Percentiles rank a stretch among this genome's conserved stretches.
These are phyloP conservation scores for Leptopilina clavipes DNA, from an alignment of 1,140 invertebrate genomes.

Conservation along the genomic window DNA sequence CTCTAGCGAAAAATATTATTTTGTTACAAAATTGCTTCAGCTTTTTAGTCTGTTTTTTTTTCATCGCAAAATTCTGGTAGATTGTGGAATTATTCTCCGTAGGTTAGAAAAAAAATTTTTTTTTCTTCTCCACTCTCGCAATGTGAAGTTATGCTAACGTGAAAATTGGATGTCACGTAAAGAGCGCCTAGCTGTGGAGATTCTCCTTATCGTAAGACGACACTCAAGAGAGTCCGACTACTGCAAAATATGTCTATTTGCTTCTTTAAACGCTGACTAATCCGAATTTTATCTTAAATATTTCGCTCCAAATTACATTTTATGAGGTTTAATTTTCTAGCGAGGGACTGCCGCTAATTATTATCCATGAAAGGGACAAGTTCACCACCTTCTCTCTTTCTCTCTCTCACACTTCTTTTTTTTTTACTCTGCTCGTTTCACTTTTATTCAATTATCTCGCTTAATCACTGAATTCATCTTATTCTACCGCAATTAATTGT, in stretches of 20 bases:
- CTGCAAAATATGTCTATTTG: slow-evolving; percentile 34
- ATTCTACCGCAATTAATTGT: background rate
- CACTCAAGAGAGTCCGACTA: slow-evolving; percentile 7
- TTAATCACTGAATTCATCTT: background rate
- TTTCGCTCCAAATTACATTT: slow-evolving; percentile 2
- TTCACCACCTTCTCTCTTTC: background rate
- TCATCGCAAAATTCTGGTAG: background rate
- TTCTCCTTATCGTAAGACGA: slow-evolving; percentile 31
- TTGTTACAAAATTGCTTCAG: too few relatives aligned
- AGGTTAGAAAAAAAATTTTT: background rate
- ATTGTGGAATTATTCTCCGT: background rate
- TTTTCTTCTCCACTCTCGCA: background rate
- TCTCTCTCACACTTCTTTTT: background rate
- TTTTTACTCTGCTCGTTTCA: background rate
- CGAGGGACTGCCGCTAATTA: background rate
- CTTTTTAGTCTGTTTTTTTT: background rate
- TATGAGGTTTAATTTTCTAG: background rate
- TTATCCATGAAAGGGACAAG: background rate
- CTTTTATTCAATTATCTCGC: background rate
- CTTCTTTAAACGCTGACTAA: slow-evolving; percentile 23
- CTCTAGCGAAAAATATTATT: too few relatives aligned
- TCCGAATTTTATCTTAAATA: slow-evolving; percentile 23
- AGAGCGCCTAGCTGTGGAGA: slow-evolving; percentile 1
- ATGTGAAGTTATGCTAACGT: slow-evolving; percentile 2
- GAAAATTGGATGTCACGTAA: slow-evolving; percentile 22